Percentiles rank a stretch among this genome's conserved stretches.
These are phyloP conservation scores for Aphrophora alni DNA, from an alignment of 2,888 invertebrate species.

Conservation along the genomic window DNA sequence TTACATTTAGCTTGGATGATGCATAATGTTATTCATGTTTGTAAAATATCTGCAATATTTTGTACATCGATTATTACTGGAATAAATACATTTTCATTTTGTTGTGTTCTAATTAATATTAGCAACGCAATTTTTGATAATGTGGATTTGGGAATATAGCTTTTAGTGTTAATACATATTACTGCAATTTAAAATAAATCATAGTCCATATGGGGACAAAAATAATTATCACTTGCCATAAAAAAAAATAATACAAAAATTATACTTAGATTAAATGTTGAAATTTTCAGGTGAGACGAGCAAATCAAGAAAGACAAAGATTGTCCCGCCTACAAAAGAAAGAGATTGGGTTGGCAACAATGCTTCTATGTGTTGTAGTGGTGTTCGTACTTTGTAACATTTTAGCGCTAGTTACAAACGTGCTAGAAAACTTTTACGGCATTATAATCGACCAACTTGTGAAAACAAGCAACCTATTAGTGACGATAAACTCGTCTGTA, in stretches of 20 bases:
- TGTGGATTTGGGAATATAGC: no score
- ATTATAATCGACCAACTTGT: slow-evolving; percentile 73
- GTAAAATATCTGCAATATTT: no score
- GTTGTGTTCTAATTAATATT: no score
- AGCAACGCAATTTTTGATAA: no score
- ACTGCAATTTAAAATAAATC: no score
- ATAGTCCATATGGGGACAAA: not conserved
- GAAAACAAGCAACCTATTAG: slow-evolving; percentile 87
- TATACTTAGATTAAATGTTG: no score
- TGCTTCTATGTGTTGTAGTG: slow-evolving; percentile 92
- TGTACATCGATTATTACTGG: no score
- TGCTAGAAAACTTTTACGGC: slow-evolving; percentile 80
- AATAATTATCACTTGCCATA: slow-evolving; percentile 39
- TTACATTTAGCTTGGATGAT: no score
- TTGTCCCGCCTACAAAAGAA: slow-evolving; percentile 88
- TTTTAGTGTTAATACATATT: no score
- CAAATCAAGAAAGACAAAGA: slow-evolving; percentile 88
- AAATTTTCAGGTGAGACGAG: slow-evolving; percentile 73
- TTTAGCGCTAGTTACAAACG: slow-evolving; percentile 83
- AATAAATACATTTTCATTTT: no score
- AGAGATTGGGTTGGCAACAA: slow-evolving; percentile 92
- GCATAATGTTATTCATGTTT: no score
- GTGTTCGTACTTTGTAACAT: slow-evolving; percentile 95
- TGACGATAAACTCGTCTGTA: slow-evolving; percentile 96
- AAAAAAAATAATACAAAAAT: not conserved